Base-by-base conservation (phyloP, 2,888 invertebrate species). In the Aspidiotus rigidus region DNA sequence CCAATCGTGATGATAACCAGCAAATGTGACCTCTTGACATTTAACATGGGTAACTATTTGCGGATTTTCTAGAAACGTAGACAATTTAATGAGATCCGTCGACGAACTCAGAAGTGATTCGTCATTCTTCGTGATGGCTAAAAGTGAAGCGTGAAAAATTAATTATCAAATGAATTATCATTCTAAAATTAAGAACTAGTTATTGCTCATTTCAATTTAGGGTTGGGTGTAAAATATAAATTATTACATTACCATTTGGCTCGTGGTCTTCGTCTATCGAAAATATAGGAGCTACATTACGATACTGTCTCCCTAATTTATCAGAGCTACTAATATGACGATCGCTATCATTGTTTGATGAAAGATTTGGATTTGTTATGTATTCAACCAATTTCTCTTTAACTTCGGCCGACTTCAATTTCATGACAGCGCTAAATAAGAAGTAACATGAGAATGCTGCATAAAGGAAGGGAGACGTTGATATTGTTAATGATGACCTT, bases 341-440 rank as follows among this genome's bases (percentile, higher is more conserved):
- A 76, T 90, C 89, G 54, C 82, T 83, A 72, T 81, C 81, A 62
- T 75, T 79, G 73, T 77, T 79, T 71, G 77, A 44, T 74, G 75
- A 85, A 1, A 83, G 82, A 74, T 84, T 85, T 2, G 93, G 90
- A 82, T 94, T 95, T 0, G 92, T 92, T 73, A 96, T 95, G 76
- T 95, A 95, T 78, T 94, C 95, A 74, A 93, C 86, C 67, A 97
- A 79, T 79, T 90, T 93, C 41, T 89, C 94, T 77, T 90, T 95
- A 15, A 97, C 89, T 79, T 92, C 93, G 69, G 90, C 90, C 60
- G 93, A 89, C 79, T 94, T 95, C 5, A 87, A 84, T 80, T 89
- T 93, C 85, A 96, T 89, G 8, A 88, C 93, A 57, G 88, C 85
- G 10, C 90, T 76, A 71, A 13, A 73, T 73, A 64, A 28, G 17